Evolutionary conservation across 2,888 invertebrate genomes (phyloP).

Genomic region (Willowsia nigromaculata): DNA sequence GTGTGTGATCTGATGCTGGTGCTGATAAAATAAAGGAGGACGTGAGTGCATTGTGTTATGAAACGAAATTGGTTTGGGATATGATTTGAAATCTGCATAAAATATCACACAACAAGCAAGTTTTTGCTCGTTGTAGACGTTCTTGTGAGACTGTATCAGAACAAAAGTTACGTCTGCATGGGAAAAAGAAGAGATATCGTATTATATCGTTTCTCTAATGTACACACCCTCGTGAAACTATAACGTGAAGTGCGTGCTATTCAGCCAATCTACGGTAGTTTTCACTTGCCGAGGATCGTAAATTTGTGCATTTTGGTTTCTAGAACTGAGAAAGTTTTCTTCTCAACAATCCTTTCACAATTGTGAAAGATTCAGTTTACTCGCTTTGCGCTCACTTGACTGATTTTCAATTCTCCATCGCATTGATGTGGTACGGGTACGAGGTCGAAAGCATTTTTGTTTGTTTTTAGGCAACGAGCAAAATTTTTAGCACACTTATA

Average conservation of each 20-base stretch:
- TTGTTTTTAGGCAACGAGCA: background rate
- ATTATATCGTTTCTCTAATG: too few relatives aligned
- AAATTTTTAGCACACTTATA: background rate
- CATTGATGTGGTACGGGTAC: background rate
- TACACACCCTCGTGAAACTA: too few relatives aligned
- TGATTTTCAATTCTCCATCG: constrained; percentile 55
- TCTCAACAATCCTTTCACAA: background rate
- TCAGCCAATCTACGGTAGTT: background rate
- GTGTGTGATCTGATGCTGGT: background rate
- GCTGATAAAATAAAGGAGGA: background rate
- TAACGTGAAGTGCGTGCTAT: background rate
- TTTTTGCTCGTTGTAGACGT: too few relatives aligned
- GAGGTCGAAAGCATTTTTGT: background rate
- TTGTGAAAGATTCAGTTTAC: constrained; percentile 14
- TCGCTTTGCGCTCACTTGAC: constrained; percentile 29
- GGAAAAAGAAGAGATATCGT: too few relatives aligned
- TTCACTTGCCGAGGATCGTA: background rate
- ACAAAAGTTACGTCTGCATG: too few relatives aligned
- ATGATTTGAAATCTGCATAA: constrained; percentile 22
- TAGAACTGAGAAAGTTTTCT: background rate
- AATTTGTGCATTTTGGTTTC: background rate
- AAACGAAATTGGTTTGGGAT: constrained; percentile 27
- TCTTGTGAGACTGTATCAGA: too few relatives aligned
- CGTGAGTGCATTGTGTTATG: constrained; percentile 28
- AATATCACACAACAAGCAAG: constrained; percentile 25